Conservation (phyloP, 2,888 invertebrate genomes). For the Diogma glabrata region DNA sequence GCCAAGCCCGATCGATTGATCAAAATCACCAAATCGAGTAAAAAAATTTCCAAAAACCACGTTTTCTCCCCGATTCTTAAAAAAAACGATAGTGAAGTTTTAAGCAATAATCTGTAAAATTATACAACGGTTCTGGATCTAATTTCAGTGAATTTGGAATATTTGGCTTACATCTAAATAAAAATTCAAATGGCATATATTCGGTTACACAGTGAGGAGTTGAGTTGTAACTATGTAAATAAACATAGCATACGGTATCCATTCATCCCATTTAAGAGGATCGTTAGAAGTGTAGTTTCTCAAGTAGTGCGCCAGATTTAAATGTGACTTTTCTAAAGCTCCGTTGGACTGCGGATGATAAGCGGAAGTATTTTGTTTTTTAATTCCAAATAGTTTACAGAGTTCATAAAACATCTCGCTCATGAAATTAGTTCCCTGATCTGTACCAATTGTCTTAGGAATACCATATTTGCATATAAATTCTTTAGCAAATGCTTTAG, state of each 20-base stretch:
- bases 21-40: no score
- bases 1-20: no score
- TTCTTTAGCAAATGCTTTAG: constrained; percentile 10
- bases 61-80: no score
- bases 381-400: no score
- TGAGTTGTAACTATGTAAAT: constrained; percentile 21
- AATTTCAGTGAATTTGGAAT: constrained; percentile 19
- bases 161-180: constrained; percentile 21
- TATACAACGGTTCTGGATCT: background rate
- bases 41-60: no score
- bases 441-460: background rate
- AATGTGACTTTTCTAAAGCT: constrained; percentile 24
- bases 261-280: constrained; percentile 27
- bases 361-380: constrained; percentile 16
- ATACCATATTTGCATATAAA: background rate
- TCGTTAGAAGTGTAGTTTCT: constrained; percentile 23
- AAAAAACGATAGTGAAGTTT: background rate
- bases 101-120: background rate
- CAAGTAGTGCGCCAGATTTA: constrained; percentile 24
- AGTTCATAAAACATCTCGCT: background rate
- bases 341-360: constrained; percentile 26
- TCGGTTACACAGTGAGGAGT: constrained; percentile 21
- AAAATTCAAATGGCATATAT: constrained; percentile 23
- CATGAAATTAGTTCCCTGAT: background rate
- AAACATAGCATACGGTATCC: constrained; percentile 16